These are phyloP conservation scores for Dendronephthya gigantea DNA, from an alignment of 64 coral and sea anemone species.

Conservation along the genomic window DNA sequence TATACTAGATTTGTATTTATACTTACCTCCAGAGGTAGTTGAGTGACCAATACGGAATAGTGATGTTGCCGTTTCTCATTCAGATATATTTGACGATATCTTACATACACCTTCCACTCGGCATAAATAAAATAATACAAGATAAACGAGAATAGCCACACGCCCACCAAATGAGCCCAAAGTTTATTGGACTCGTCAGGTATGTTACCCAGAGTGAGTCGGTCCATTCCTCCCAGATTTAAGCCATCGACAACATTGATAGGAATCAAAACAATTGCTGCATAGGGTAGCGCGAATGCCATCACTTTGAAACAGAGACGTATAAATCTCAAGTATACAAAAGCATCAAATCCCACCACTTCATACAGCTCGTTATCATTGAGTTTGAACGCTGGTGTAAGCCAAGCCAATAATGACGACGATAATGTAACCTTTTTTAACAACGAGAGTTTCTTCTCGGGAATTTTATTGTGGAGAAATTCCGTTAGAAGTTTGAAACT, in stretches of 20 bases:
- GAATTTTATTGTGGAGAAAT: conserved; percentile 47
- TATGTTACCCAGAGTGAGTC: conserved; percentile 56
- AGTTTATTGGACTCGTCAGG: conserved; percentile 37
- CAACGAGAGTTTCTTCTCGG: conserved; percentile 49
- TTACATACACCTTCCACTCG: conserved; percentile 70
- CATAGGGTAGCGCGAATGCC: conserved; percentile 63
- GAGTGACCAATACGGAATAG: conserved; percentile 76
- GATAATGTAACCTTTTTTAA: neutral
- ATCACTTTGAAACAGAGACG: conserved; percentile 83
- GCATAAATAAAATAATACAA: conserved; percentile 66
- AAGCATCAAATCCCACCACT: conserved; percentile 75
- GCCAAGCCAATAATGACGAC: conserved; percentile 62
- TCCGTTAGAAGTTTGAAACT: conserved; percentile 41
- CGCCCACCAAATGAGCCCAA: conserved; percentile 78
- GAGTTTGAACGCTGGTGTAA: conserved; percentile 63
- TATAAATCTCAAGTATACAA: conserved; percentile 78
- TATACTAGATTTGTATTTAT: too few relatives aligned
- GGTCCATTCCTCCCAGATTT: conserved; percentile 40
- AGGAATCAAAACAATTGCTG: conserved; percentile 62
- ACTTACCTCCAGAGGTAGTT: conserved; percentile 58
- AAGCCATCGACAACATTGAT: conserved; percentile 61
- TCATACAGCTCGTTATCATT: conserved; percentile 73
- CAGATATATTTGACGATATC: conserved; percentile 68
- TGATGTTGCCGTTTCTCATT: conserved; percentile 49
- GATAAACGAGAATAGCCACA: conserved; percentile 65